Evolutionary conservation across 1,140 invertebrate species (phyloP).

Genomic region (Lasaia peninsularis): DNA sequence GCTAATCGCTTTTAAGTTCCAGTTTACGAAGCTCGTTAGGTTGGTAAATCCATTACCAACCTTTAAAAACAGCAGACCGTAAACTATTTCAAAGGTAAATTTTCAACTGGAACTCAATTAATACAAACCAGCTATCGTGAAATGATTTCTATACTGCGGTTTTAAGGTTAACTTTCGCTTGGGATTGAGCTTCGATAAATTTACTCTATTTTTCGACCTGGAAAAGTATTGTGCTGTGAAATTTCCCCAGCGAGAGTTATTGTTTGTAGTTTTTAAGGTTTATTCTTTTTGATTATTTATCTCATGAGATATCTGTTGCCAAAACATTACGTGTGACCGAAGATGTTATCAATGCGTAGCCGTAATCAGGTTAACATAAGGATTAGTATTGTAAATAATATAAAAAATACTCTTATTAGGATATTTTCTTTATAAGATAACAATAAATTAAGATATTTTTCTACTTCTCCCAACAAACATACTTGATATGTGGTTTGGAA

Average conservation of each 20-base stretch:
- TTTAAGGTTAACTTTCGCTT: neutral
- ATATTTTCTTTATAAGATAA: no score
- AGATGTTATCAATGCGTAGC: no score
- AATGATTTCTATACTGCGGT: neutral
- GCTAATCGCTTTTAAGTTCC: neutral
- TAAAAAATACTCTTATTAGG: no score
- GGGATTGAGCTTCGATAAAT: slow-evolving; percentile 1
- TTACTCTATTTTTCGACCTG: slow-evolving; percentile 8
- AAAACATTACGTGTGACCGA: no score
- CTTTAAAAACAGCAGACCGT: neutral
- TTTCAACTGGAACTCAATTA: slow-evolving; percentile 8
- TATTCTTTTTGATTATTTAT: neutral
- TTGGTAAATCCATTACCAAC: slow-evolving; percentile 9
- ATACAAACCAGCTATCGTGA: neutral
- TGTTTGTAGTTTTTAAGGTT: slow-evolving; percentile 3
- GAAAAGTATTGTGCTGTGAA: slow-evolving; percentile 9
- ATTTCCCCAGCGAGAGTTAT: slow-evolving; percentile 12
- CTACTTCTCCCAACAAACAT: no score
- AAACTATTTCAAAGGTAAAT: slow-evolving; percentile 8
- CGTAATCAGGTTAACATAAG: no score
- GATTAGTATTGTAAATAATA: no score
- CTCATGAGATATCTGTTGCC: no score
- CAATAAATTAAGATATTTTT: no score
- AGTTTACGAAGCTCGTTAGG: neutral
- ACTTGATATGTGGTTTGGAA: no score